phyloP scores from a whole-genome alignment of 2,797 vertebrate genomes.

The Myotis planiceps region DNA sequence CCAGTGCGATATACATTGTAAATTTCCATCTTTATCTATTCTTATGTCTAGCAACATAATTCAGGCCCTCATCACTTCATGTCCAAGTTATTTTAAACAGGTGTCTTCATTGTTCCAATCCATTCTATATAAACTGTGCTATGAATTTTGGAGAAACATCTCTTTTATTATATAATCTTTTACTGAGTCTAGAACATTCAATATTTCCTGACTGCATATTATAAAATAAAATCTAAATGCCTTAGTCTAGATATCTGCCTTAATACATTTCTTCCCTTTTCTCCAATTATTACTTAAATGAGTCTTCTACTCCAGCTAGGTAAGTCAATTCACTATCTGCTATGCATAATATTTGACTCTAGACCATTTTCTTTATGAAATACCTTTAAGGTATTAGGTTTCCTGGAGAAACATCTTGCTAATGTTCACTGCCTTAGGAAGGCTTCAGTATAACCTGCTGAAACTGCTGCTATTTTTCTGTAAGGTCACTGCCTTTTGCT shows the following conservation, averaged over 20 bases:
- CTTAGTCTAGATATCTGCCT: neutral
- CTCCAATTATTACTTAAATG: neutral
- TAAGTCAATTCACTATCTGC: neutral
- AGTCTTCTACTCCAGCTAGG: neutral
- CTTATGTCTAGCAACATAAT: neutral
- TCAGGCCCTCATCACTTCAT: neutral
- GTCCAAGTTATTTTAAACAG: neutral
- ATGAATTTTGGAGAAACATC: neutral
- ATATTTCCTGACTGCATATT: neutral
- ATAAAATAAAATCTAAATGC: constrained; percentile 23
- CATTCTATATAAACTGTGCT: neutral
- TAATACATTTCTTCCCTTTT: neutral
- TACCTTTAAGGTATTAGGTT: neutral
- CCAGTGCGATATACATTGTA: neutral
- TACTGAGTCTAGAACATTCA: neutral
- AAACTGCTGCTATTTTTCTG: neutral
- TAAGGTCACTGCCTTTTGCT: neutral
- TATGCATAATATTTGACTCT: neutral
- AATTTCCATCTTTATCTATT: neutral
- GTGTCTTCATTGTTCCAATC: neutral
- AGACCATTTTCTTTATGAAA: neutral
- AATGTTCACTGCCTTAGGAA: neutral
- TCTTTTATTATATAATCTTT: neutral
- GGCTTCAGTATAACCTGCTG: neutral
- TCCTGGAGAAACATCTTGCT: neutral